phyloP scores from a whole-genome alignment of 2,797 vertebrate species.

The Enteromius trimaculatus region DNA sequence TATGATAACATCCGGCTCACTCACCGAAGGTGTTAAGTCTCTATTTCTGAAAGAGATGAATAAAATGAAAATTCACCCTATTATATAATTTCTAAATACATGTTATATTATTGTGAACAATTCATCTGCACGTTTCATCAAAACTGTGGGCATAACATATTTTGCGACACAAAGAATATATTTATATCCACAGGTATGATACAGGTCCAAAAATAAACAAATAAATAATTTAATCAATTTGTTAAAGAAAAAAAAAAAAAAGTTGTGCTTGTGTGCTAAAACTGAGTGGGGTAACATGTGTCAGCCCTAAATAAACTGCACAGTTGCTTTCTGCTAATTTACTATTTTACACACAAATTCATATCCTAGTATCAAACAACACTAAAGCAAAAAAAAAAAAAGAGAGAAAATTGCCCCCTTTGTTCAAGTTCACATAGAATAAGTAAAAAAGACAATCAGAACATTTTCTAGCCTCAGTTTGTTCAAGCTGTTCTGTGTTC shows the following conservation, averaged over 20 bases:
- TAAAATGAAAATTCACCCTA: not conserved
- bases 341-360: not conserved
- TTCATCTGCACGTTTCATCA: not conserved
- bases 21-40: not conserved
- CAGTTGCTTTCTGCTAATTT: not conserved
- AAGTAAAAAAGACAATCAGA: slow-evolving; percentile 17
- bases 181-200: not conserved
- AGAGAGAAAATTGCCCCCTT: not conserved
- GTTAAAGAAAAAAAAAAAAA: not conserved
- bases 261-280: not conserved
- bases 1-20: not conserved
- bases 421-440: slow-evolving; percentile 24
- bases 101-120: not conserved
- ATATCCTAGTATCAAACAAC: slow-evolving; percentile 31
- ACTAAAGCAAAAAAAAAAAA: not conserved
- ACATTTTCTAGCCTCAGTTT: not conserved
- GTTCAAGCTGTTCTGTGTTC: slow-evolving; percentile 17
- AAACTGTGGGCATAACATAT: not conserved
- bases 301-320: not conserved
- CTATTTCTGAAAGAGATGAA: not conserved
- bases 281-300: not conserved
- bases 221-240: not conserved
- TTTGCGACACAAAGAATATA: not conserved
- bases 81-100: not conserved
- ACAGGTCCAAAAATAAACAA: not conserved